These are phyloP conservation scores for Tiliacea aurago DNA, from an alignment of 2,888 invertebrate genomes.

Conservation along the genomic window DNA sequence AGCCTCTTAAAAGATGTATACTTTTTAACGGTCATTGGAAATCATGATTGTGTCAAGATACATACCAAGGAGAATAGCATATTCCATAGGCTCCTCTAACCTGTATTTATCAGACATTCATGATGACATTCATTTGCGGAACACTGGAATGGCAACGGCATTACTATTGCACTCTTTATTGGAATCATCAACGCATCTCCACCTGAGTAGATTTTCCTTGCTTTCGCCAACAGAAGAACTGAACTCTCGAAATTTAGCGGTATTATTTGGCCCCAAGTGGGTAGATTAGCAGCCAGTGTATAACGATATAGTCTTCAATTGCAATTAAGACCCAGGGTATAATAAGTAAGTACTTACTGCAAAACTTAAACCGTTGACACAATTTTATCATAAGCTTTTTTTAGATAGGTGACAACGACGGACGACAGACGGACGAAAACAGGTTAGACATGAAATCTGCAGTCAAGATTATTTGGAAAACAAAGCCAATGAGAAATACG, in stretches of 20 bases:
- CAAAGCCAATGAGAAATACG: conserved; percentile 5
- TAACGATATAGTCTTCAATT: neutral
- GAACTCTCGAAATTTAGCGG: neutral
- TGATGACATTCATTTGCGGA: neutral
- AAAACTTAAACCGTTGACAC: neutral
- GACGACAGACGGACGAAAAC: neutral
- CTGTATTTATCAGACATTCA: neutral
- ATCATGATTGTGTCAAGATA: neutral
- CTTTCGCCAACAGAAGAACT: too few species aligned
- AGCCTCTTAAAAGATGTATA: too few species aligned
- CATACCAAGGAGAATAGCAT: neutral
- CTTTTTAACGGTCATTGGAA: too few species aligned
- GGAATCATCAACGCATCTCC: neutral
- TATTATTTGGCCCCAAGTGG: neutral
- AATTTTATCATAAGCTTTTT: neutral
- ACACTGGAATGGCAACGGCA: neutral
- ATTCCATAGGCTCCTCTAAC: neutral
- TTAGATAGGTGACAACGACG: neutral
- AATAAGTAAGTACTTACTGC: neutral
- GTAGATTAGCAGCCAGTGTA: neutral
- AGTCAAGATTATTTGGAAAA: conserved; percentile 20
- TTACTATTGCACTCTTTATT: neutral
- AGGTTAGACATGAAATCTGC: neutral
- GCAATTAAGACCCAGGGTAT: neutral
- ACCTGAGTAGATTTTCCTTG: neutral